Evolutionary conservation across 2,888 invertebrate genomes (phyloP), one percentile per base, ranked within the genome.

Genomic region (Acleris laterana): DNA sequence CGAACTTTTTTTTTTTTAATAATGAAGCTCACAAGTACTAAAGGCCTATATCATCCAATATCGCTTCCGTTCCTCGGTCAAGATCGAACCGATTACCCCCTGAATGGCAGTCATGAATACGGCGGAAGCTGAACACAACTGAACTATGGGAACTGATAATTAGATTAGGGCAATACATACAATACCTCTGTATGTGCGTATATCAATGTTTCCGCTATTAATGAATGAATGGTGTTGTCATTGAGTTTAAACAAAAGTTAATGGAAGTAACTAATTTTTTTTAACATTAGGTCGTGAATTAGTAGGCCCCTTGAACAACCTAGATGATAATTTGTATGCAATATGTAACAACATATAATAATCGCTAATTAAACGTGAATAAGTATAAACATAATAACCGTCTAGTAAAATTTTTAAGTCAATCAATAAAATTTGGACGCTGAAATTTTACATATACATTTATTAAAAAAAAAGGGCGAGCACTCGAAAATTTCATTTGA

Each of bases 131-230:
- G 71, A 71, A 81, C 80, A 81, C 80, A 74, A 78, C 74, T 71
- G 74, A 75, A 78, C 84, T 87, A 89, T 92, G 90, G 88, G 91
- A 92, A 90, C 86, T 87, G 89, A 89, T 90, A 90, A 91, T 91
- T 91, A 90, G 89, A 90, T 90, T 89, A 90, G 32, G 32, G 76
- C 78, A 72, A 71, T 70, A 76, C 70, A 71, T 64, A 63, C 68
- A 65, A 71, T 74, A 74, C 73, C 48, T 55, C 63, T 61, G 63
- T 56, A 49, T 48, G 49, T 38, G 11, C 11, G 38, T 48, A 60
- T 28, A 32, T 22, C 59, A 56, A 69, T 68, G 70, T 66, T 62
- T 70, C 69, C 71, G 56, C 62, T 61, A 19, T 38, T 63, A 61
- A 56, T 61, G 60, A 61, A 38, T 51, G 60, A 55, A 42, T 55